Evolutionary conservation across 2,797 vertebrate species (phyloP), one percentile per base, ranked within the genome.

Genomic region (Rhynchonycteris naso): DNA sequence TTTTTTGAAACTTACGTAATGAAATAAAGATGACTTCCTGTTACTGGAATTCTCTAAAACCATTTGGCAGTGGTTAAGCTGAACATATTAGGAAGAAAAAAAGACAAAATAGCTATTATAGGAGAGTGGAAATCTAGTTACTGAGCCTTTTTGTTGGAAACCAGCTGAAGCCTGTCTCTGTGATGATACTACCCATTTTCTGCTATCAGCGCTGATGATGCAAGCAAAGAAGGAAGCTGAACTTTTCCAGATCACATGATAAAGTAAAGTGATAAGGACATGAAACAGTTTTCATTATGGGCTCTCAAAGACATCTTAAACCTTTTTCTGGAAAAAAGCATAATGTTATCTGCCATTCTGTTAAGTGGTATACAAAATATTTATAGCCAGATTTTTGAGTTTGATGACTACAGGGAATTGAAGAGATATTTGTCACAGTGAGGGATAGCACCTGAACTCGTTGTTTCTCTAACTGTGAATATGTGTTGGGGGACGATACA

Each of bases 401-500:
- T 38, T 79, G 66, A 21, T 74, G 61, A 30, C 74, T 85, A 58
- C 72, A 90, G 56, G 68, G 11, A 43, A 19, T 91, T 71, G 86
- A 38, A 87, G 26, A 66, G 58, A 16, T 68, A 88, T 94, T 97
- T 92, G 9, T 86, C 35, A 92, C 12, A 69, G 71, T 54, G 59
- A 94, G 30, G 75, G 71, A 65, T 21, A 90, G 43, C 15, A 47
- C 16, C 89, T 66, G 38, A 69, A 69, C 61, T 80, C 79, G 30
- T n/a, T 91, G n/a, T 97, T 92, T 95, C 38, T 68, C 96, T 95
- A 43, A 10, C 33, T 88, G 50, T 93, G 93, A 87, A 43, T 72
- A 33, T 47, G 30, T 16, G 4, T 80, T 71, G 47, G 85, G 81
- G 68, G 90, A 68, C 88, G 28, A 26, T 83, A 24, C 24, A 75